These are phyloP conservation scores for Bombus picipes DNA, from an alignment of 1,140 invertebrate genomes.

Conservation along the genomic window DNA sequence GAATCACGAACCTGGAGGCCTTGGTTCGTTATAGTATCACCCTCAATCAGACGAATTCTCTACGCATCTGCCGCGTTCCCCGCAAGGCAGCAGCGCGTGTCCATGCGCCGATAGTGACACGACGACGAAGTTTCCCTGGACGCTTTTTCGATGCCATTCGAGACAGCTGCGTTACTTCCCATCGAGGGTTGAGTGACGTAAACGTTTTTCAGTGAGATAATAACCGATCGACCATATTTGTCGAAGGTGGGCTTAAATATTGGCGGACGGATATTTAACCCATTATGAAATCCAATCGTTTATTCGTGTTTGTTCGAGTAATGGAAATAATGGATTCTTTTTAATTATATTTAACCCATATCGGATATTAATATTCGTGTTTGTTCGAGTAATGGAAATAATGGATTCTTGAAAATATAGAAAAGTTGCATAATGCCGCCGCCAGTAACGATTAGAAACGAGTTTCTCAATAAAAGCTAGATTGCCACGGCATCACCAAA, in stretches of 20 bases:
- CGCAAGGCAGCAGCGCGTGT: constrained; percentile 8
- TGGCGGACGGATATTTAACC: background rate
- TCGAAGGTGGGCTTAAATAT: background rate
- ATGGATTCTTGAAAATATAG: background rate
- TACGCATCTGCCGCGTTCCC: constrained; percentile 45
- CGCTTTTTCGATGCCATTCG: background rate
- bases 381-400: background rate
- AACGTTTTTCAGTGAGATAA: background rate
- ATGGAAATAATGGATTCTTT: background rate
- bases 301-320: background rate
- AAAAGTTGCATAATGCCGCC: too few species aligned
- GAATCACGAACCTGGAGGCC: background rate
- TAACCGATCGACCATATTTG: background rate
- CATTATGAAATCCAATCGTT: background rate
- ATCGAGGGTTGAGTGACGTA: background rate
- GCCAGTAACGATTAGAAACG: background rate
- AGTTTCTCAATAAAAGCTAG: background rate
- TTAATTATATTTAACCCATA: too few species aligned
- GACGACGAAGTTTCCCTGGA: constrained; percentile 6
- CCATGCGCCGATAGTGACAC: background rate
- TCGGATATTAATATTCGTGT: too few species aligned
- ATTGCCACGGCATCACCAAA: background rate
- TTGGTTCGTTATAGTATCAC: background rate
- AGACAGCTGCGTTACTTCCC: constrained; percentile 52
- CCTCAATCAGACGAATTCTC: constrained; percentile 24